Conservation (phyloP, 2,797 vertebrate genomes). For the Pelobates cultripes region DNA sequence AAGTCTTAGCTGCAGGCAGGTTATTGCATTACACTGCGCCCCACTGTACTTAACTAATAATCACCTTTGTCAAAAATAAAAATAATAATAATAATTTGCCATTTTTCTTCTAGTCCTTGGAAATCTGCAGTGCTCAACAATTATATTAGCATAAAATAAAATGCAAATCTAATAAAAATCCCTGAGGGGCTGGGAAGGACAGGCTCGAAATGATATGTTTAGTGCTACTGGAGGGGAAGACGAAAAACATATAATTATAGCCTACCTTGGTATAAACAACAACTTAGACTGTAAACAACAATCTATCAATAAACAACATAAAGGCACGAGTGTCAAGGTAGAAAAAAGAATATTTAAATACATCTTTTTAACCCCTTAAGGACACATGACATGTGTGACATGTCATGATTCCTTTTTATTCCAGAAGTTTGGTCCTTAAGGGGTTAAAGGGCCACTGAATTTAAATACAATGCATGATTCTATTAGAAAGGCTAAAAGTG, state of each 20-base stretch:
- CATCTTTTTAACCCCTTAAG: too few relatives aligned
- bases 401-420: too few relatives aligned
- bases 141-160: constrained; percentile 16
- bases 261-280: constrained; percentile 10
- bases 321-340: background rate
- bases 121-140: constrained; percentile 18
- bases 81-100: constrained; percentile 21
- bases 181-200: constrained; percentile 27
- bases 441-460: too few relatives aligned
- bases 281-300: background rate
- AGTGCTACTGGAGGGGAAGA: background rate
- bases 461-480: too few relatives aligned
- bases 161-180: constrained; percentile 36
- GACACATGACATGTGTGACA: too few relatives aligned
- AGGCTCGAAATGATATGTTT: constrained; percentile 10
- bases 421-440: too few relatives aligned
- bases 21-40: background rate
- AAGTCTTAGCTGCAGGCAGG: background rate
- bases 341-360: too few relatives aligned
- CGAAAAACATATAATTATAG: constrained; percentile 36
- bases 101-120: background rate
- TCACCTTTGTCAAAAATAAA: constrained; percentile 23
- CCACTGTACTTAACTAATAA: constrained; percentile 25
- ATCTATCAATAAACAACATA: constrained; percentile 10
- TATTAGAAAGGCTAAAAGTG: too few relatives aligned